A percentile compares a stretch with the other conserved stretches of the same genome.
Evolutionary conservation across 2,888 invertebrate species (phyloP).

Genomic region (Agrotis clavis): DNA sequence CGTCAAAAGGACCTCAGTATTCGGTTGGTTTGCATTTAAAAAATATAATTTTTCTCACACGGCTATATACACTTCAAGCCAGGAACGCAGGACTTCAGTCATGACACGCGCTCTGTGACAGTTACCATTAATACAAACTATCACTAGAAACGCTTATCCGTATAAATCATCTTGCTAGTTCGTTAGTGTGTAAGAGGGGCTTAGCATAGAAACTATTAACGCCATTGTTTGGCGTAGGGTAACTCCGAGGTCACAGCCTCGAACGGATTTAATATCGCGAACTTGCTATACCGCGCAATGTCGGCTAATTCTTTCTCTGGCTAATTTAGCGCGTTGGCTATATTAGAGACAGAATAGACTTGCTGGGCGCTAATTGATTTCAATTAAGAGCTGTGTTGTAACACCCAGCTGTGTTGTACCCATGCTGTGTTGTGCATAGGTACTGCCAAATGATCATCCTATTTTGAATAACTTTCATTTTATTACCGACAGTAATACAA

Average conservation of each 20-base stretch:
- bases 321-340: conserved; percentile 21
- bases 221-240: conserved; percentile 58
- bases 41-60: too few relatives aligned
- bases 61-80: too few relatives aligned
- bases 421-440: too few relatives aligned
- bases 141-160: not conserved
- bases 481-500: too few relatives aligned
- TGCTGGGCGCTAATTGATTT: conserved; percentile 33
- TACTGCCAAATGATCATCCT: too few relatives aligned
- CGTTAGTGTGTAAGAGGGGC: conserved; percentile 14
- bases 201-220: conserved; percentile 33
- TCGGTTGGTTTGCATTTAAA: too few relatives aligned
- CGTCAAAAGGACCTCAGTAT: too few relatives aligned
- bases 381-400: conserved; percentile 12
- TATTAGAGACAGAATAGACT: not conserved
- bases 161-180: conserved; percentile 8
- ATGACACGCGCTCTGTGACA: too few relatives aligned
- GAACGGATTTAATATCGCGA: conserved; percentile 38
- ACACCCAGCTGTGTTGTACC: too few relatives aligned
- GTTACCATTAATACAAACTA: not conserved
- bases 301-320: conserved; percentile 36
- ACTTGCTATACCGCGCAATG: conserved; percentile 26
- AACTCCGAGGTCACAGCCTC: conserved; percentile 55
- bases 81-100: too few relatives aligned
- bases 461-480: too few relatives aligned